A percentile compares a stretch with the other conserved stretches of the same genome.
Conservation (phyloP, 2,797 vertebrate genomes). For the Monodelphis domestica region DNA sequence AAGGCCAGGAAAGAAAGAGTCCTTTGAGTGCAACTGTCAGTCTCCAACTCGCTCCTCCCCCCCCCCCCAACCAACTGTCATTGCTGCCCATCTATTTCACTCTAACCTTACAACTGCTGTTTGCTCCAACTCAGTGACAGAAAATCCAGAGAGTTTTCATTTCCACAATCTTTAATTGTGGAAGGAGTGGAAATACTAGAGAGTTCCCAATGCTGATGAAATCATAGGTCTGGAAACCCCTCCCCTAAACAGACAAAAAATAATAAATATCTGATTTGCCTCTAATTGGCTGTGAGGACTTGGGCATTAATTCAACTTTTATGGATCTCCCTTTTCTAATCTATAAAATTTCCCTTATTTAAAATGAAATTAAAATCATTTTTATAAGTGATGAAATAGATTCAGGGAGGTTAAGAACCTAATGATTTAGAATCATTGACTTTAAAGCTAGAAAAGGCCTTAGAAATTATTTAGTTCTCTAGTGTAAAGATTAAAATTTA, state of each 20-base stretch:
- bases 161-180: background rate
- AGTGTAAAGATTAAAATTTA: no score
- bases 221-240: background rate
- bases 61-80: no score
- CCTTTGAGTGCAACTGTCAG: no score
- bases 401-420: background rate
- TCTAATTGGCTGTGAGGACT: background rate
- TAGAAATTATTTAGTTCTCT: background rate
- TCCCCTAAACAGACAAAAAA: background rate
- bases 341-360: background rate
- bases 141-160: no score
- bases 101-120: no score
- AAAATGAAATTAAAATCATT: background rate
- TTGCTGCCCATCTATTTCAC: no score
- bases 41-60: no score
- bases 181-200: background rate
- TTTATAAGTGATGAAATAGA: background rate
- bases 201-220: background rate
- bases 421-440: background rate
- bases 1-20: no score
- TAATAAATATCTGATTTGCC: background rate
- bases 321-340: background rate
- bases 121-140: no score
- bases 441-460: background rate
- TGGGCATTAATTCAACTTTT: background rate